Evolutionary conservation across 1,140 invertebrate species (phyloP).

Genomic region (Sinella curviseta): DNA sequence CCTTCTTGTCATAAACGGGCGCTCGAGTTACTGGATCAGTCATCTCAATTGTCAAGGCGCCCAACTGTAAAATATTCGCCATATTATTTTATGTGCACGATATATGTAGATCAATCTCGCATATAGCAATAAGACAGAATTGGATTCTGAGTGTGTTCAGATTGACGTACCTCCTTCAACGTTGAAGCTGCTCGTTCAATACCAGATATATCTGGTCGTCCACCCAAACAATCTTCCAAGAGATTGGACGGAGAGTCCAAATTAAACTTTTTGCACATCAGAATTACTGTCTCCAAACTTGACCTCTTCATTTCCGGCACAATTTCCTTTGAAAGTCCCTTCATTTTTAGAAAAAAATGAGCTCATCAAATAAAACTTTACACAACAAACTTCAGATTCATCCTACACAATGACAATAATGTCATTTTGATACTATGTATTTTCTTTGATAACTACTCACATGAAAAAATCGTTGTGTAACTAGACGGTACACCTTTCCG

Average conservation of each 20-base stretch:
- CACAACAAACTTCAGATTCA: no score
- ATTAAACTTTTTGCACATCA: slow-evolving; percentile 78
- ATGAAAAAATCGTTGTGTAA: slow-evolving; percentile 70
- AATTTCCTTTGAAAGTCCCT: no score
- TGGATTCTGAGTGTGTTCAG: no score
- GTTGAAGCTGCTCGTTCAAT: slow-evolving; percentile 81
- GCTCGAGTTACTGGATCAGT: slow-evolving; percentile 56
- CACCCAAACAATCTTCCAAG: slow-evolving; percentile 79
- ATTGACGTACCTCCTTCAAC: no score
- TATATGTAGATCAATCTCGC: no score
- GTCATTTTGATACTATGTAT: no score
- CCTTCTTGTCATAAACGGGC: slow-evolving; percentile 61
- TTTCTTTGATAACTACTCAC: slow-evolving; percentile 57
- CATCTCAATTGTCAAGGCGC: slow-evolving; percentile 35
- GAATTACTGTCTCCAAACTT: slow-evolving; percentile 75
- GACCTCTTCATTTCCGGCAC: slow-evolving; percentile 76
- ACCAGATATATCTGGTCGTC: slow-evolving; percentile 79
- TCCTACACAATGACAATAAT: no score
- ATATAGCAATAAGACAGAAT: no score
- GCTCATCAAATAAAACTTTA: no score
- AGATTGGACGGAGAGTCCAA: slow-evolving; percentile 81
- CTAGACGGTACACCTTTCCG: slow-evolving; percentile 83
- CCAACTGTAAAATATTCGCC: no score
- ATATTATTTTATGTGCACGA: no score
- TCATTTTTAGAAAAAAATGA: no score